Evolutionary conservation across 2,113 vertebrate species (phyloP).

Genomic region (Oncorhynchus tshawytscha): DNA sequence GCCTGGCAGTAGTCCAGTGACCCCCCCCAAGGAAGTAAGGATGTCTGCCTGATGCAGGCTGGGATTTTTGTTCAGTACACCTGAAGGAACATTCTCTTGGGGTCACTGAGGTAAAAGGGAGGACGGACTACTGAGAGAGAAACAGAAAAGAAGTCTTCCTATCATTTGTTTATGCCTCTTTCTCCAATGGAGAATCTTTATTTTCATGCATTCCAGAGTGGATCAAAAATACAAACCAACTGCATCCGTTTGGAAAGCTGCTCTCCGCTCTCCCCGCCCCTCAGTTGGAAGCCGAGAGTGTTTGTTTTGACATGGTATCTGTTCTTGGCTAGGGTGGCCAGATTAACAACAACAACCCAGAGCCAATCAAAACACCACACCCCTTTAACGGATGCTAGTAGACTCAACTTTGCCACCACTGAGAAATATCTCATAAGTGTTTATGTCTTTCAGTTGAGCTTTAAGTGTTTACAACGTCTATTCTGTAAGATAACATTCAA

Average conservation of each 20-base stretch:
- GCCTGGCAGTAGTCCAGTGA: slow-evolving; percentile 46
- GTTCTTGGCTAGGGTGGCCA: slow-evolving; percentile 65
- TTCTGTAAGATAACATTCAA: not conserved
- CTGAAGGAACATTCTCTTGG: not conserved
- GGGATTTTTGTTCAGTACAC: not conserved
- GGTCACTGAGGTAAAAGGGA: not conserved
- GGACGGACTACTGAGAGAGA: not conserved
- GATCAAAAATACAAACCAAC: slow-evolving; percentile 38
- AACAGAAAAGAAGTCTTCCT: not conserved
- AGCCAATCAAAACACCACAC: not conserved
- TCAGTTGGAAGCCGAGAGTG: slow-evolving; percentile 56
- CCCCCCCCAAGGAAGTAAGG: not conserved
- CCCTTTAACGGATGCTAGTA: not conserved
- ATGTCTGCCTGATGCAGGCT: not conserved
- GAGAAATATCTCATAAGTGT: not conserved
- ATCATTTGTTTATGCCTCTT: not conserved
- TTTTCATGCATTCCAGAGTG: slow-evolving; percentile 52
- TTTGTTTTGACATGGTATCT: slow-evolving; percentile 70
- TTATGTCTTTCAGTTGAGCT: not conserved
- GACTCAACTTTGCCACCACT: not conserved
- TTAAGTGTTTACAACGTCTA: not conserved
- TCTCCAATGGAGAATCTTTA: slow-evolving; percentile 24
- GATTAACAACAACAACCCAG: slow-evolving; percentile 59
- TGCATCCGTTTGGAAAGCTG: slow-evolving; percentile 48
- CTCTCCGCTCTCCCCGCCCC: not conserved